Base-by-base conservation (phyloP, 2,113 vertebrate genomes). In the Sceloporus undulatus region DNA sequence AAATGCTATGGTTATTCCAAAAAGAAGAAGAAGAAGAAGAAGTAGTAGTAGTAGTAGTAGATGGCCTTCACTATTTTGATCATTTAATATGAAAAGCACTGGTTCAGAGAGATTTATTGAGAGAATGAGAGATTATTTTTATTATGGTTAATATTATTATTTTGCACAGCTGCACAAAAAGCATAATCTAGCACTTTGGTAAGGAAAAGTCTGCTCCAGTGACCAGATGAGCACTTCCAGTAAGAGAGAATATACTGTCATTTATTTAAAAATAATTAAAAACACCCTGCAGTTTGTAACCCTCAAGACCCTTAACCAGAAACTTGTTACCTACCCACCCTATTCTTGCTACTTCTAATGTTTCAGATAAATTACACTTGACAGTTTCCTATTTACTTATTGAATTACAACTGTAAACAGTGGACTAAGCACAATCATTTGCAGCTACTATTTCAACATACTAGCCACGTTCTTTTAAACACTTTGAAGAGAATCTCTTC, bases 101-200 rank as follows among this genome's bases (percentile, higher is more conserved):
- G 83, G 89, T 1, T 95, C 93, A 95, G 94, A 95, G 94, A 95
- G 93, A 93, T 95, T 94, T 95, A 93, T 95, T 83, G 88, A 94
- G 89, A 96, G 92, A 95, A 94, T 91, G 95, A 95, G 95, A 95
- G 94, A 96, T 97, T 95, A 97, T 96, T 97, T 97, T 96, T 95
- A 90, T 97, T 95, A 96, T 96, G 95, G 96, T 96, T 96, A 94
- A 92, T 91, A 54, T 96, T 94, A 92, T 96, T 96, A 93, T 96
- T 97, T 97, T 97, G 96, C 97, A 96, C 96, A 97, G 93, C 95
- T 96, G 95, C 96, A 96, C 94, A 95, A 93, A 95, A 88, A 93
- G 95, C 84, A 90, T 95, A 95, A 96, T 87, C 92, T 95, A 94
- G 96, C 95, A 97, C 96, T 96, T 97, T 87, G 90, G 89, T 93